Conservation (phyloP, 2,797 vertebrate genomes). For the Leptoclinus maculatus region DNA sequence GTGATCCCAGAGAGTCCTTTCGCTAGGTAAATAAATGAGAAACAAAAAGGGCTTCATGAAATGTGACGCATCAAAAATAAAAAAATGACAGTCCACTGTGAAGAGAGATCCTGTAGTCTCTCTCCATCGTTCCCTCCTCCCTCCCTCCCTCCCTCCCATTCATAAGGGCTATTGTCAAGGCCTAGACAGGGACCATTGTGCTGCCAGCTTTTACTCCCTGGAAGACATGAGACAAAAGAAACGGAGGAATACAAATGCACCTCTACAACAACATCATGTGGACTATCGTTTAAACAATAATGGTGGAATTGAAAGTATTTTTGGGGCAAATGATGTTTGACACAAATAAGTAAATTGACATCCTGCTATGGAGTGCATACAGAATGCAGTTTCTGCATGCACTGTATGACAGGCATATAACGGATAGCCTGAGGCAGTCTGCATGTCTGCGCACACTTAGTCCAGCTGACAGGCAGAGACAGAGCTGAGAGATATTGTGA, state of each 20-base stretch:
- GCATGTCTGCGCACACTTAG: constrained; percentile 59
- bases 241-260: constrained; percentile 35
- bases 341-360: not conserved
- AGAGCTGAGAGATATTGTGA: not conserved
- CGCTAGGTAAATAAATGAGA: constrained; percentile 37
- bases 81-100: constrained; percentile 53
- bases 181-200: constrained; percentile 79
- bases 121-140: constrained; percentile 31
- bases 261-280: constrained; percentile 1
- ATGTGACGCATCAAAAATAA: constrained; percentile 49
- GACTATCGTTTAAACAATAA: not conserved
- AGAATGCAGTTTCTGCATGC: constrained; percentile 16
- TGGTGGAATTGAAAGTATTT: not conserved
- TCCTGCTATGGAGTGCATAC: not conserved
- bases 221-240: constrained; percentile 68
- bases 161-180: constrained; percentile 76
- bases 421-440: constrained; percentile 30
- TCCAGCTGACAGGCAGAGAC: constrained; percentile 44
- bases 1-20: constrained; percentile 18
- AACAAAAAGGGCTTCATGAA: constrained; percentile 52
- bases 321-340: not conserved
- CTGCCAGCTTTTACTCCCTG: constrained; percentile 65
- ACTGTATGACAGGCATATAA: constrained; percentile 7
- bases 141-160: constrained; percentile 63
- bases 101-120: constrained; percentile 53